phyloP scores from a whole-genome alignment of 2,888 invertebrate species.

The Diarsia mendica region DNA sequence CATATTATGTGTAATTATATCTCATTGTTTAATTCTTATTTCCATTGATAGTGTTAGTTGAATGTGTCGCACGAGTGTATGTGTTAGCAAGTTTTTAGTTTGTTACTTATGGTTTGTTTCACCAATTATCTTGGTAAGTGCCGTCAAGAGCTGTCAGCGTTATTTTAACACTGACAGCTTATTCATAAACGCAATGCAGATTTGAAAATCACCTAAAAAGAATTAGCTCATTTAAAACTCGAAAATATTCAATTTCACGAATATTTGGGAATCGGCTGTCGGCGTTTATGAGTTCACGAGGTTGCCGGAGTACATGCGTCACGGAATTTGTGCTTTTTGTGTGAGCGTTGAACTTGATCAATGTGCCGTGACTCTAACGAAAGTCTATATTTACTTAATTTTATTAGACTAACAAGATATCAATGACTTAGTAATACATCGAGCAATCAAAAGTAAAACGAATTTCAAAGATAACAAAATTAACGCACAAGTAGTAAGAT shows the following conservation, averaged over 20 bases:
- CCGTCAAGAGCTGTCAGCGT: not conserved
- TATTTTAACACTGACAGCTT: not conserved
- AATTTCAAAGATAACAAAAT: conserved; percentile 12
- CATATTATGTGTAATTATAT: conserved; percentile 26
- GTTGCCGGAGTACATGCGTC: not conserved
- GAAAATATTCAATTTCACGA: too few relatives aligned
- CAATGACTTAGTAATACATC: too few relatives aligned
- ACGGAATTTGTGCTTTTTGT: not conserved
- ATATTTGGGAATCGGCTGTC: not conserved
- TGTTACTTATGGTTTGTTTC: not conserved
- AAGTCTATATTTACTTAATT: not conserved
- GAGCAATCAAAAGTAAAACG: conserved; percentile 15
- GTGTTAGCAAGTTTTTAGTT: not conserved
- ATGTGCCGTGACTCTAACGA: not conserved
- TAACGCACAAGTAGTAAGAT: conserved; percentile 24
- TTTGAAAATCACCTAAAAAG: not conserved
- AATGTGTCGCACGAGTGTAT: not conserved
- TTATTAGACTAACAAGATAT: conserved; percentile 2
- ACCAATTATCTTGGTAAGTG: not conserved
- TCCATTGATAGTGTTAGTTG: conserved; percentile 10
- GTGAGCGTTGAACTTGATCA: not conserved
- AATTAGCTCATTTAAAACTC: too few relatives aligned
- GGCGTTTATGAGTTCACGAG: not conserved
- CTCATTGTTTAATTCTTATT: conserved; percentile 25
- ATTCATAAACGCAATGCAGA: not conserved